A percentile compares a stretch with the other conserved stretches of the same genome.
These are phyloP conservation scores for Nasonovia ribisnigri DNA, from an alignment of 2,888 invertebrate species.

Conservation along the genomic window DNA sequence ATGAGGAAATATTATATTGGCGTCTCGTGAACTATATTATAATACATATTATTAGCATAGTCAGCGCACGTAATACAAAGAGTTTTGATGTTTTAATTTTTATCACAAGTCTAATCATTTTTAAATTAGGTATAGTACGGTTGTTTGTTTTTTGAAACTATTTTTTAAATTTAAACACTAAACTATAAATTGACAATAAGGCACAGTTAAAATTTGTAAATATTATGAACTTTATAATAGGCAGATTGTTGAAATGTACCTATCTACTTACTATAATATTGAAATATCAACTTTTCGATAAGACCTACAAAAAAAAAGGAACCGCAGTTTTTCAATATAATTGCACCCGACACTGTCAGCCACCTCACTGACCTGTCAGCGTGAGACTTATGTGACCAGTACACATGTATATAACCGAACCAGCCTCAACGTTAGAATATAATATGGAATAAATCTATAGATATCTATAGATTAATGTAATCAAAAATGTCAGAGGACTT, in stretches of 20 bases:
- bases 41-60: neutral
- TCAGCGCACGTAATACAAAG: rapidly evolving
- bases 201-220: neutral
- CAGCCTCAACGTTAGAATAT: neutral
- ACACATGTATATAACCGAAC: neutral
- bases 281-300: neutral
- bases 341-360: neutral
- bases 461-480: neutral
- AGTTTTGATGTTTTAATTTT: neutral
- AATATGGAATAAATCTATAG: too few species aligned
- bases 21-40: too few species aligned
- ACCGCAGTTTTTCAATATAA: neutral
- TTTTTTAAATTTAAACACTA: neutral
- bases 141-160: neutral
- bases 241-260: neutral
- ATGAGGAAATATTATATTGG: neutral
- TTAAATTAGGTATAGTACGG: neutral
- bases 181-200: neutral
- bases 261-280: neutral
- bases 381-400: neutral
- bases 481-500: neutral
- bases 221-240: neutral
- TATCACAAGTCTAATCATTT: neutral
- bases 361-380: neutral
- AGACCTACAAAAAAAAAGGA: neutral